Evolutionary conservation across 2,113 vertebrate species (phyloP).

Genomic region (Rhadina sibilatrix): DNA sequence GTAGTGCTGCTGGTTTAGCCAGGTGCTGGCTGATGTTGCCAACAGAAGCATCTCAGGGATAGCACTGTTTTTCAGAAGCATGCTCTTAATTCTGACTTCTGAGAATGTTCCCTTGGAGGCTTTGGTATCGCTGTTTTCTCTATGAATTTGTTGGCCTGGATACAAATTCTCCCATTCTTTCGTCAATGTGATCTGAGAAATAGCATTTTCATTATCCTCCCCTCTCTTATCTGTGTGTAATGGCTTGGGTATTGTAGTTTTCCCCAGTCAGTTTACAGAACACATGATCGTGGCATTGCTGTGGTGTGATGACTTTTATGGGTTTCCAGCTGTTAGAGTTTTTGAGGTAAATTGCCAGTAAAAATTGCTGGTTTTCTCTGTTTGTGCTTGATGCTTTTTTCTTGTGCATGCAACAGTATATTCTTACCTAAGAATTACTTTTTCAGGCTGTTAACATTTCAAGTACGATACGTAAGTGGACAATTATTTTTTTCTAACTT

Average conservation of each 20-base stretch:
- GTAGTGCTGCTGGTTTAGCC: not conserved
- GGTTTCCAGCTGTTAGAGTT: not conserved
- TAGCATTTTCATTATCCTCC: not conserved
- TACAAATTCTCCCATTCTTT: not conserved
- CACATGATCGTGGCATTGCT: not conserved
- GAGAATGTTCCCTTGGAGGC: not conserved
- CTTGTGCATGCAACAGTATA: not conserved
- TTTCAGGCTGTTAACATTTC: not conserved
- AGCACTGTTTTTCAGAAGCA: not conserved
- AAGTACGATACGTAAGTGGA: not conserved
- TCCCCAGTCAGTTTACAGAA: not conserved
- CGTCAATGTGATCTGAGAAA: not conserved
- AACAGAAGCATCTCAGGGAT: not conserved
- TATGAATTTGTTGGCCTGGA: not conserved
- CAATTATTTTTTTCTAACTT: not conserved
- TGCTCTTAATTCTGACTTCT: not conserved
- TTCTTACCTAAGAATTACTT: not conserved
- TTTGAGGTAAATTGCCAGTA: not conserved
- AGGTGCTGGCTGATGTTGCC: not conserved
- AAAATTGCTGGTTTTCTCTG: not conserved
- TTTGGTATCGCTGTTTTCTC: not conserved
- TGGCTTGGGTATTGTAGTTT: not conserved
- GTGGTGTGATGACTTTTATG: not conserved
- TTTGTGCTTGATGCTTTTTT: not conserved
- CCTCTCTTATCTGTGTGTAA: not conserved